Evolutionary conservation across 1,140 invertebrate species (phyloP), one percentile per base, ranked within the genome.

Genomic region (Eupristina koningsbergeri): DNA sequence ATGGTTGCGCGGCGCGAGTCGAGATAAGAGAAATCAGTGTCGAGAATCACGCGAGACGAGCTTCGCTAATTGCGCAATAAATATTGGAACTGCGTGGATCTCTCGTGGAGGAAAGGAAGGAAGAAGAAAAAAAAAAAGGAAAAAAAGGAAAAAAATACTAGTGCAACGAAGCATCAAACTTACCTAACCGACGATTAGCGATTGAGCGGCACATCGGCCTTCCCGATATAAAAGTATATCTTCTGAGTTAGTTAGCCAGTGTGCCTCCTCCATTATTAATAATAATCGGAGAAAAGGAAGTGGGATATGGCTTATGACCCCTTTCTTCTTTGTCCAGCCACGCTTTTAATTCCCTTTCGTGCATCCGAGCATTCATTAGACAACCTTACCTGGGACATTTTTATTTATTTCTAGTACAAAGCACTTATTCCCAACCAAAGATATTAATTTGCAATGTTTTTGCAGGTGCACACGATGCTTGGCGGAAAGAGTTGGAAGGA

Each of bases 101-200:
- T 81, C 26, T n/a, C n/a, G 31, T 64, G 73, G 31, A 75, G 76
- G 58, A 64, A 53, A 58, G 50, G 71, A n/a, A n/a, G n/a, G n/a
- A n/a, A n/a, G n/a, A n/a, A n/a, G n/a, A n/a, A n/a, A n/a, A n/a
- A n/a, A n/a, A n/a, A n/a, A n/a, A n/a, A n/a, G n/a, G n/a, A n/a
- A n/a, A n/a, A n/a, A n/a, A n/a, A n/a, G n/a, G n/a, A n/a, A n/a
- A n/a, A n/a, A n/a, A n/a, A n/a, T 13, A 45, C 26, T 50, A 29
- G 58, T 78, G 26, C n/a, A 78, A 3, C 76, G 45, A 80, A 41
- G 77, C 67, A n/a, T 69, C n/a, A 58, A 81, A 58, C 58, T 76
- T 83, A 77, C 81, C 63, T 75, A 75, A 81, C 39, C 29, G 50
- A 61, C 71, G 80, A 75, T 81, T 81, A 63, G 53, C 29, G 71